These are phyloP conservation scores for Diploscapter pachys DNA, from an alignment of 1,140 invertebrate species.

Conservation along the genomic window DNA sequence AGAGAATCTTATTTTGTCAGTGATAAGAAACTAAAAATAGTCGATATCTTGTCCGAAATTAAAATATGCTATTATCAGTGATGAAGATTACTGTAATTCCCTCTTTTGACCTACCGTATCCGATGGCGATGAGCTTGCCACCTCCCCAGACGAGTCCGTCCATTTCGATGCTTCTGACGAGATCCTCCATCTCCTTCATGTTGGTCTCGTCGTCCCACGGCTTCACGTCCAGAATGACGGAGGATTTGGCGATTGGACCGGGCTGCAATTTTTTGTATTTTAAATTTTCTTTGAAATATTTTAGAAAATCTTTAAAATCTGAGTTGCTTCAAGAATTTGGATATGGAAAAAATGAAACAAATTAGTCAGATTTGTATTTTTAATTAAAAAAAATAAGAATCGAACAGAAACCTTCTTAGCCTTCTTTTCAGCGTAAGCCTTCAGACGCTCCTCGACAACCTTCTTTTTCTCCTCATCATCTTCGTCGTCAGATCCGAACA, in stretches of 20 bases:
- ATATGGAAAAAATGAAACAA: not conserved
- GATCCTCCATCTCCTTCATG: slow-evolving; percentile 60
- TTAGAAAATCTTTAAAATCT: not conserved
- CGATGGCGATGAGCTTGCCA: slow-evolving; percentile 82
- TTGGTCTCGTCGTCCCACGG: slow-evolving; percentile 65
- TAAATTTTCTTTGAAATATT: not conserved
- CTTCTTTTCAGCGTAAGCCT: slow-evolving; percentile 87
- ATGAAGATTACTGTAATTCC: not conserved
- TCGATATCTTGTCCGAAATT: too few relatives aligned
- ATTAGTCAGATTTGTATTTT: not conserved
- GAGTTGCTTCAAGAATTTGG: not conserved
- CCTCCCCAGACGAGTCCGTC: slow-evolving; percentile 65
- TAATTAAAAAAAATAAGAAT: slow-evolving; percentile 13
- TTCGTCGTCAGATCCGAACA: slow-evolving; percentile 82
- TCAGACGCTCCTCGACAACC: slow-evolving; percentile 76
- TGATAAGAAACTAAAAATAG: too few relatives aligned
- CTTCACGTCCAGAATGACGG: slow-evolving; percentile 87
- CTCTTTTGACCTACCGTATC: slow-evolving; percentile 70
- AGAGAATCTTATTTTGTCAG: too few relatives aligned
- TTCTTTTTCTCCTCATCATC: slow-evolving; percentile 68
- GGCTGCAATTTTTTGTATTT: slow-evolving; percentile 64
- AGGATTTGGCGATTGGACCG: slow-evolving; percentile 85
- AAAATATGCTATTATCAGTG: too few relatives aligned
- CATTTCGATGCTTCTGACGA: slow-evolving; percentile 57
- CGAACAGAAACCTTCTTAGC: slow-evolving; percentile 67